Conservation (phyloP, 35 echinoderm and acorn worm genomes). For the Nesometra sesokonis region DNA sequence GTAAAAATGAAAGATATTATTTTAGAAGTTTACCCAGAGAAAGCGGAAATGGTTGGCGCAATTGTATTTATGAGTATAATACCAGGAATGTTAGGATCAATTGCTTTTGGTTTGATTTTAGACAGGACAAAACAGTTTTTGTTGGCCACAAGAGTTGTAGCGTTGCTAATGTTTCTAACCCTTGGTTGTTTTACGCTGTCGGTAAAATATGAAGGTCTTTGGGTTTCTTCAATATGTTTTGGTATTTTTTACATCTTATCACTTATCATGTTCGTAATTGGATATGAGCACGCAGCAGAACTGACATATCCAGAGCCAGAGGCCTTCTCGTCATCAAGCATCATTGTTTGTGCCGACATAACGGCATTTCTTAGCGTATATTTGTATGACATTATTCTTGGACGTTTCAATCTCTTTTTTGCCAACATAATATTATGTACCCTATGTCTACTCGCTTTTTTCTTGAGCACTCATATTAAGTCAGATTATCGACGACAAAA, state of each 20-base stretch:
- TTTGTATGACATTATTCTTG: not conserved
- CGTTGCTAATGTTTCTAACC: not conserved
- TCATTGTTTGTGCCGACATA: not conserved
- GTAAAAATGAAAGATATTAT: not conserved
- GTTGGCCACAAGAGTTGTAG: not conserved
- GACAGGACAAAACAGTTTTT: not conserved
- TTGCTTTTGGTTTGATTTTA: not conserved
- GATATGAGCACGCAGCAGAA: not conserved
- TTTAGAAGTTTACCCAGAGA: not conserved
- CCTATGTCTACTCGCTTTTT: not conserved
- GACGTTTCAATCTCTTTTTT: not conserved
- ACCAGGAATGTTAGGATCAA: not conserved
- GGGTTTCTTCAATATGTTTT: not conserved
- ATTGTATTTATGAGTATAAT: not conserved
- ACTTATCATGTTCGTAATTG: not conserved
- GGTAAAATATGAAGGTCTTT: not conserved
- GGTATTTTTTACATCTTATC: not conserved
- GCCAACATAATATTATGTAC: not conserved
- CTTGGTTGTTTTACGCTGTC: not conserved
- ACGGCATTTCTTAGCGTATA: not conserved
- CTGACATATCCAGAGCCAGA: not conserved
- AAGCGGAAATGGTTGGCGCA: not conserved
- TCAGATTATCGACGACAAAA: not conserved
- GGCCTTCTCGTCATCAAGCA: not conserved
- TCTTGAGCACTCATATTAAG: not conserved